Evolutionary conservation across 2,113 vertebrate genomes (phyloP), one percentile per base, ranked within the genome.

Genomic region (Alaudala cheleensis): DNA sequence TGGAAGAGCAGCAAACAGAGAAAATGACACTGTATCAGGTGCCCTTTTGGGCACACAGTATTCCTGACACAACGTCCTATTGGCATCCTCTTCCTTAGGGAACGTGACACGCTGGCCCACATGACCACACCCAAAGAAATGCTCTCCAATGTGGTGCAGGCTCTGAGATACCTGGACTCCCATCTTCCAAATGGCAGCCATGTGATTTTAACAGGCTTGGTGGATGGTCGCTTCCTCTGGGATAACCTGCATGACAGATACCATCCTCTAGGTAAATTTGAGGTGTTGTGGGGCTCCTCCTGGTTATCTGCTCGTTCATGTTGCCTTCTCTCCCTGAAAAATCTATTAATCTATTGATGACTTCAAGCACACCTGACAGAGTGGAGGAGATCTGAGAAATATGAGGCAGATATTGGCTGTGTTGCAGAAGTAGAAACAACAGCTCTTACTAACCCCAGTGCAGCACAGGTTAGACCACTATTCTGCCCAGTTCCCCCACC

Each of bases 151-250:
- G 93, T 98, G 93, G 50, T 97, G 66, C 62, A 96, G 70, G 96
- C 94, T 10, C 95, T 98, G 81, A 31, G 2, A 3, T 83, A 97
- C 70, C 88, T 98, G 14, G 88, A 98, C 56, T 79, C 95, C 7
- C 94, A 1, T 21, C 97, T 98, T 70, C 98, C 98, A 5, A 97
- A 96, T 0, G 95, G 98, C 73, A 98, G 98, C 87, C 97, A 98
- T 0, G 96, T 98, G 67, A 91, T 98, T 90, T 86, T 98, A 37
- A 95, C 96, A 1, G 97, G 98, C 84, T 92, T 98, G 93, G 97
- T 96, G 5, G 95, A 98, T 54, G 98, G 98, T 11, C 96, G 93
- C 77, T 98, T 98, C 49, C 98, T 98, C 81, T 98, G 98, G 98
- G 96, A 98, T 49, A 91, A 93, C 24, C 84, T 98, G 79, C 97